These are phyloP conservation scores for Drosophila navojoa DNA, from an alignment of 1,140 invertebrate species.

Conservation along the genomic window DNA sequence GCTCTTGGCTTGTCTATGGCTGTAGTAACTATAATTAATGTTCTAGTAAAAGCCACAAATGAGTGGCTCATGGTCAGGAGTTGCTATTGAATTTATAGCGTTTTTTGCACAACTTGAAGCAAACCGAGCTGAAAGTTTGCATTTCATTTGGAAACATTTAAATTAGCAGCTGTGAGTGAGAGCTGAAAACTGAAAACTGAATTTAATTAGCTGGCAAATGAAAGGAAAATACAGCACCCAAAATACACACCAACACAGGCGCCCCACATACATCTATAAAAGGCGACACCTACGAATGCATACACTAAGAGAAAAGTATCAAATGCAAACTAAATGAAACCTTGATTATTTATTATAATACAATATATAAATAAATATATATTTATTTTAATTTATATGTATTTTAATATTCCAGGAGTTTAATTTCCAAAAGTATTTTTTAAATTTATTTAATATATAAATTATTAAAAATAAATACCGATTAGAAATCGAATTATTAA, in stretches of 20 bases:
- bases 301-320: neutral
- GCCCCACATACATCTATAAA: conserved; percentile 3
- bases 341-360: neutral
- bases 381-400: neutral
- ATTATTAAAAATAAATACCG: no score
- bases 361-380: no score
- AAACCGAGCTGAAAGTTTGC: conserved; percentile 14
- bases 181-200: conserved; percentile 25
- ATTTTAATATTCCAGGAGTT: no score
- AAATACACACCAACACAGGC: conserved; percentile 3
- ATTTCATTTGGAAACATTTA: conserved; percentile 15
- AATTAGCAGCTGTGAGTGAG: conserved; percentile 24
- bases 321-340: neutral
- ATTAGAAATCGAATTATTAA: no score
- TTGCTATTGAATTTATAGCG: neutral
- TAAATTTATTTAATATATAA: no score
- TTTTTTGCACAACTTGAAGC: neutral
- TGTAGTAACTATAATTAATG: no score
- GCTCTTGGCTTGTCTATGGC: no score
- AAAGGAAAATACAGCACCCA: conserved; percentile 44
- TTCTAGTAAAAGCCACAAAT: no score
- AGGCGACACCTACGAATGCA: conserved; percentile 1
- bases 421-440: no score
- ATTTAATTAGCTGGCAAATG: conserved; percentile 53
- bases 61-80: no score